Conservation (phyloP, 2,113 vertebrate genomes). For the Nyctibius bracteatus region DNA sequence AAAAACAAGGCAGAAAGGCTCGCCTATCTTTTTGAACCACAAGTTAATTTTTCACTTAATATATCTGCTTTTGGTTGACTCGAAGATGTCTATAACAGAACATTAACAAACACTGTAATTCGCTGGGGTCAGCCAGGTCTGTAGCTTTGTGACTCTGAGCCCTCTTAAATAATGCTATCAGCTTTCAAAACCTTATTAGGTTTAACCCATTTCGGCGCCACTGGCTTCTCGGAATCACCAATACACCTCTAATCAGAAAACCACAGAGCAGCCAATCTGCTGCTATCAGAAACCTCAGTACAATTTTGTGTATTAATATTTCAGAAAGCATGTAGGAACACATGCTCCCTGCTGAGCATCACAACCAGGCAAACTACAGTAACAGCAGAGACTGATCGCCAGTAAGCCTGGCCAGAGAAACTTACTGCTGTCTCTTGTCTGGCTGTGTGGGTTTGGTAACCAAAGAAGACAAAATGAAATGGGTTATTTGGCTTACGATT, state of each 20-base stretch:
- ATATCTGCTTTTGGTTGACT: slow-evolving; percentile 70
- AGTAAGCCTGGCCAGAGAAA: slow-evolving; percentile 1
- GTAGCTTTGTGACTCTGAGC: slow-evolving; percentile 66
- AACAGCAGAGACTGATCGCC: slow-evolving; percentile 51
- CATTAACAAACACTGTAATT: slow-evolving; percentile 78
- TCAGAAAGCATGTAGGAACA: slow-evolving; percentile 78
- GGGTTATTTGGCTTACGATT: slow-evolving; percentile 63
- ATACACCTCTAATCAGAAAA: slow-evolving; percentile 82
- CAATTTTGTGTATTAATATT: slow-evolving; percentile 91
- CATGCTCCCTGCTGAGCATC: slow-evolving; percentile 78
- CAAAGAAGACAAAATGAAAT: slow-evolving; percentile 68
- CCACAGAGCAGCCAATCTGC: slow-evolving; percentile 80
- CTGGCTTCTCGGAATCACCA: slow-evolving; percentile 84
- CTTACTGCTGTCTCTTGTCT: slow-evolving; percentile 54
- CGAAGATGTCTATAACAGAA: slow-evolving; percentile 69
- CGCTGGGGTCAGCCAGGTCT: slow-evolving; percentile 70
- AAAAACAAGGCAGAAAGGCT: slow-evolving; percentile 41
- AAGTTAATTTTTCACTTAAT: slow-evolving; percentile 80
- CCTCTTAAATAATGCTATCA: slow-evolving; percentile 82
- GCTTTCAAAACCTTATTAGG: slow-evolving; percentile 87
- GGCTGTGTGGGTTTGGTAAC: slow-evolving; percentile 50
- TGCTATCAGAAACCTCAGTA: slow-evolving; percentile 83
- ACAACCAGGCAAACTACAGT: slow-evolving; percentile 62
- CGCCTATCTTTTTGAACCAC: slow-evolving; percentile 62
- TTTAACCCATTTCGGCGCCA: slow-evolving; percentile 86